Base-by-base conservation (phyloP, 1,140 invertebrate species). In the Drosophila murphyi region DNA sequence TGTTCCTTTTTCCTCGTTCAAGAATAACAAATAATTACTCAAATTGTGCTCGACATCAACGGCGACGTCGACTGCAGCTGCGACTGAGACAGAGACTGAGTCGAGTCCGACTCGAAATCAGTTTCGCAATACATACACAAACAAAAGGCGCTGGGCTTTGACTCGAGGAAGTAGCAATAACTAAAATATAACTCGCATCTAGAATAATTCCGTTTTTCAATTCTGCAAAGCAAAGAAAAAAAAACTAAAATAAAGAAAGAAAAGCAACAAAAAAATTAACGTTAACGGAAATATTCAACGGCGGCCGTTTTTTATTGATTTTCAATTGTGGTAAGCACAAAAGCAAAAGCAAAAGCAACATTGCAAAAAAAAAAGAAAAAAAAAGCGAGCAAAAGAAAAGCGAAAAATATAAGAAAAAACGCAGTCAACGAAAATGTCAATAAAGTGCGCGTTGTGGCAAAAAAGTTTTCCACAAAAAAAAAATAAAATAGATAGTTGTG, bases 71-170 rank as follows among this genome's bases (percentile, higher is more conserved):
- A 60, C 52, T 29, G 34, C 56, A 51, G 37, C 55, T n/a, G 28
- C 48, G 60, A 37, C 34, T 41, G 37, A 43, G 55, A 43, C 67
- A 50, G 47, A 43, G 65, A 62, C 50, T 41, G 79, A 71, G 72
- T 56, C 65, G 76, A 67, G 57, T 70, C 61, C 61, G 68, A 80
- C 64, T 71, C 73, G 39, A 72, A 89, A 90, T 90, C 90, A 88
- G 90, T 91, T 91, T 91, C 90, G 90, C 90, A 92, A 92, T 92
- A 92, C 90, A 92, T 91, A 92, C 90, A 92, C 90, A 92, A 92
- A 92, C 90, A 92, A 92, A 90, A 92, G 90, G 90, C 86, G 74
- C 83, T 89, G 80, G 77, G 72, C 78, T 57, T 43, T 78, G 78
- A 76, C 78, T 80, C 75, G 72, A 78, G 78, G 85, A 88, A 88